Conservation (phyloP, 2,113 vertebrate genomes). For the Daphoenositta chrysoptera region DNA sequence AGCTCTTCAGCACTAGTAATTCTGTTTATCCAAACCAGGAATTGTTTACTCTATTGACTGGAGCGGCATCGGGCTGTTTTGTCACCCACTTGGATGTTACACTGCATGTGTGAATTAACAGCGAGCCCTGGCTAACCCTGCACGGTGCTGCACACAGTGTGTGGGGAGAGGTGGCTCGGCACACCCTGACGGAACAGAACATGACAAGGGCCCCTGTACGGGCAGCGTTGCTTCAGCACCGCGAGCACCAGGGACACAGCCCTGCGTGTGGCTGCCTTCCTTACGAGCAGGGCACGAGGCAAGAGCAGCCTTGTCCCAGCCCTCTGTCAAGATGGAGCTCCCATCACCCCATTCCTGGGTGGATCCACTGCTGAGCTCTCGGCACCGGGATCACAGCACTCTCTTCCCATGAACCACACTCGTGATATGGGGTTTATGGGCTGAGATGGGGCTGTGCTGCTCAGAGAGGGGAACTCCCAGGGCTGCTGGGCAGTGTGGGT, state of each 20-base stretch:
- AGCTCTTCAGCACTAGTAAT: constrained; percentile 66
- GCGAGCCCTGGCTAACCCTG: not conserved
- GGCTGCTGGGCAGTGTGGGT: fast-evolving
- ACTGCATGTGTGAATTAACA: not conserved
- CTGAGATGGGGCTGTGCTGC: not conserved
- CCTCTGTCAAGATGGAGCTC: not conserved
- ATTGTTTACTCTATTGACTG: constrained; percentile 72
- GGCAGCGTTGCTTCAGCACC: not conserved
- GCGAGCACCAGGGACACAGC: too few species aligned
- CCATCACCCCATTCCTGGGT: not conserved
- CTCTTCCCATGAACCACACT: not conserved
- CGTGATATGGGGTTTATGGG: not conserved
- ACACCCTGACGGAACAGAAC: not conserved
- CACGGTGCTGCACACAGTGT: not conserved
- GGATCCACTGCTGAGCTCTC: not conserved
- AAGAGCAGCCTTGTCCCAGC: not conserved
- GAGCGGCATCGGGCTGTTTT: constrained; percentile 12
- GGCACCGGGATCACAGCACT: fast-evolving
- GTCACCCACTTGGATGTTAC: constrained; percentile 18
- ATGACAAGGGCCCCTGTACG: not conserved
- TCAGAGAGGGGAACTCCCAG: not conserved
- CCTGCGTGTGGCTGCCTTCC: fast-evolving
- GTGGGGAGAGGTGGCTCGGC: not conserved
- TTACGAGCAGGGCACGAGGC: fast-evolving
- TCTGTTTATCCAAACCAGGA: constrained; percentile 69